A percentile compares a stretch with the other conserved stretches of the same genome.
Conservation (phyloP, 1,140 invertebrate species). For the Calycopis cecrops region DNA sequence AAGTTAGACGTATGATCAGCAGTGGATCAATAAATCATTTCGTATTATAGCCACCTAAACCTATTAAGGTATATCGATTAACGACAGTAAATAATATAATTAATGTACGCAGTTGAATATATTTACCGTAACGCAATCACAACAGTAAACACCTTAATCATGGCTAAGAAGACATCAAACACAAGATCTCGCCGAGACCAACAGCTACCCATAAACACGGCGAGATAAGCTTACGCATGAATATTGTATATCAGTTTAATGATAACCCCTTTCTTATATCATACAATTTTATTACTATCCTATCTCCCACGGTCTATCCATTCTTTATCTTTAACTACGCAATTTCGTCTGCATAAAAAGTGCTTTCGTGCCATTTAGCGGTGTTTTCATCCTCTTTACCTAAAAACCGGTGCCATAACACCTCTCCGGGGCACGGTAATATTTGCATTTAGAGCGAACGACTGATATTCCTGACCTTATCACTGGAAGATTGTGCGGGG, state of each 20-base stretch:
- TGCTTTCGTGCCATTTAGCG: constrained; percentile 63
- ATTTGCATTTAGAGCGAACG: constrained; percentile 71
- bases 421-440: constrained; percentile 64
- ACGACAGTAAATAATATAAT: too few relatives aligned
- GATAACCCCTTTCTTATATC: constrained; percentile 5
- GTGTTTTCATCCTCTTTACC: constrained; percentile 65
- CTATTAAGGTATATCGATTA: too few relatives aligned
- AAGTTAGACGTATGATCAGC: too few relatives aligned
- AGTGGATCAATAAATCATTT: too few relatives aligned
- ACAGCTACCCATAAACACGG: neutral
- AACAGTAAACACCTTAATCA: too few relatives aligned
- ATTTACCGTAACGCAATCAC: too few relatives aligned
- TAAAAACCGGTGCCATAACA: constrained; percentile 66
- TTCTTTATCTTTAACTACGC: constrained; percentile 63
- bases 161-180: too few relatives aligned
- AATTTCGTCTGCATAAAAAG: constrained; percentile 63
- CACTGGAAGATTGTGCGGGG: constrained; percentile 61
- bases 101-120: too few relatives aligned
- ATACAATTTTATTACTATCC: constrained; percentile 4
- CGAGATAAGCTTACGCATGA: neutral
- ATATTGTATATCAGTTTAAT: constrained; percentile 1
- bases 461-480: constrained; percentile 70
- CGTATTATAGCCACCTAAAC: too few relatives aligned
- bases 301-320: constrained; percentile 25
- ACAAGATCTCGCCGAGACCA: too few relatives aligned